A percentile compares a stretch with the other conserved stretches of the same genome.
These are phyloP conservation scores for Hormaphis cornu DNA, from an alignment of 1,140 invertebrate genomes.

Conservation along the genomic window DNA sequence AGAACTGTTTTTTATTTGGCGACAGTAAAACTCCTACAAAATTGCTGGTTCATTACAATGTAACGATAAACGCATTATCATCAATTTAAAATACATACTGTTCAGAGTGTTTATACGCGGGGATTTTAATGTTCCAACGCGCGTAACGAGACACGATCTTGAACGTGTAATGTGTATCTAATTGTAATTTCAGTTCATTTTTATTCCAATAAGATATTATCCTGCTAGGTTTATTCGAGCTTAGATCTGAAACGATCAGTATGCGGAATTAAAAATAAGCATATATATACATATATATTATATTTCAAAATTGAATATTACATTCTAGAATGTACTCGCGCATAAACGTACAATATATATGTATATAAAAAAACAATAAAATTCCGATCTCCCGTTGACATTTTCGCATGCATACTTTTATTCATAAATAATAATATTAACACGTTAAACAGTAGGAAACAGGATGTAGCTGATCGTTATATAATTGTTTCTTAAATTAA, in stretches of 20 bases:
- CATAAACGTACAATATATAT: no score
- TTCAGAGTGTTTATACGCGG: no score
- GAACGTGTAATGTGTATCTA: neutral
- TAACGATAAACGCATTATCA: neutral
- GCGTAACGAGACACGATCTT: neutral
- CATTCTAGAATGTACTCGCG: neutral
- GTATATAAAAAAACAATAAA: no score
- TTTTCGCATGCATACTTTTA: neutral
- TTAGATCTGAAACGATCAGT: neutral
- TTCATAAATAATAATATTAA: no score
- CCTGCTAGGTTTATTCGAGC: neutral
- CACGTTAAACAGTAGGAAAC: no score
- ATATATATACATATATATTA: no score
- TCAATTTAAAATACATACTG: neutral
- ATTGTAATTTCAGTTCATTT: slow-evolving; percentile 3
- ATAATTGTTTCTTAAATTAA: no score
- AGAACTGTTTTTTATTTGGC: no score
- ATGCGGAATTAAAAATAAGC: neutral
- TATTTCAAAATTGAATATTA: neutral
- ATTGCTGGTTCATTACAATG: neutral
- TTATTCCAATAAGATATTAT: neutral
- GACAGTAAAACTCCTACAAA: neutral
- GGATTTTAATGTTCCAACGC: no score
- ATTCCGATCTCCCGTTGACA: neutral
- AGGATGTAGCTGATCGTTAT: no score